Percentiles rank a stretch among this genome's conserved stretches.
Evolutionary conservation across 2,113 vertebrate genomes (phyloP).

Genomic region (Myodes glareolus): DNA sequence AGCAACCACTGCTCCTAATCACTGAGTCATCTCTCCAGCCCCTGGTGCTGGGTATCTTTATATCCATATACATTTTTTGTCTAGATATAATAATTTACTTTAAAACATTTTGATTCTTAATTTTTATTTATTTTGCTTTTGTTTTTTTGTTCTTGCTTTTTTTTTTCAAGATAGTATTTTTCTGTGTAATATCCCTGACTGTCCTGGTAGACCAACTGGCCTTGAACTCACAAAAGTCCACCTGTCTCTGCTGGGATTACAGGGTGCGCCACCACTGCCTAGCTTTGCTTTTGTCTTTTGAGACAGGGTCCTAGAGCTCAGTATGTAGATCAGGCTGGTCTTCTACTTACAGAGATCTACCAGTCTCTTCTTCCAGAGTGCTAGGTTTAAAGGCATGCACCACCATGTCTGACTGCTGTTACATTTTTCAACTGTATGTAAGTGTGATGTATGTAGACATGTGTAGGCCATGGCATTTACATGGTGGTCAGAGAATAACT

Average conservation of each 20-base stretch:
- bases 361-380: background rate
- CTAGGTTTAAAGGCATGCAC: background rate
- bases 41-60: background rate
- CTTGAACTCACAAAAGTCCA: too few species aligned
- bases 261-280: too few species aligned
- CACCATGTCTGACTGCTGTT: background rate
- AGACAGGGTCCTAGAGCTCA: background rate
- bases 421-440: background rate
- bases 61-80: background rate
- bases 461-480: too few species aligned
- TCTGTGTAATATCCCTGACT: too few species aligned
- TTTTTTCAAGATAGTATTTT: background rate
- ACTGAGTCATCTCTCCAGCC: background rate
- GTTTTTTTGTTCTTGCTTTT: background rate
- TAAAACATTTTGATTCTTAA: background rate
- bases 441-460: background rate
- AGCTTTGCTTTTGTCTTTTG: background rate
- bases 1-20: background rate
- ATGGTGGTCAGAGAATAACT: background rate
- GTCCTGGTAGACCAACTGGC: too few species aligned
- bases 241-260: too few species aligned
- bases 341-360: background rate
- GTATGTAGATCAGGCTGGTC: too few species aligned
- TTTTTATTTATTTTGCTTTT: background rate
- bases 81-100: background rate